These are phyloP conservation scores for Styela clava DNA, from an alignment of 23 tunicate genomes.

Conservation along the genomic window DNA sequence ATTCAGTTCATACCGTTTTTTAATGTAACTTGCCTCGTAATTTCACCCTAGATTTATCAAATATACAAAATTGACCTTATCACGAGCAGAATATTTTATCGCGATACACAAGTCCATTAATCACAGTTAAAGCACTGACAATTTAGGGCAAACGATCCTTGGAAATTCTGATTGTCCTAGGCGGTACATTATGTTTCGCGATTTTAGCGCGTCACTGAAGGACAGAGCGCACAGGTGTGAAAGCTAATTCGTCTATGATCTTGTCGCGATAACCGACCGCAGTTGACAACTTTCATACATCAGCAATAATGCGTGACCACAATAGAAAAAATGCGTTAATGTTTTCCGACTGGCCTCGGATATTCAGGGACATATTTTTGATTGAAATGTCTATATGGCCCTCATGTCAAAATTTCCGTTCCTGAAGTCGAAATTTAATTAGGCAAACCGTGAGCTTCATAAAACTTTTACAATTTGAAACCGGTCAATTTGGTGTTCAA, in stretches of 20 bases:
- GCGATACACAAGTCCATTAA: neutral
- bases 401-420: neutral
- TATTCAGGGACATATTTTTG: no score
- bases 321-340: neutral
- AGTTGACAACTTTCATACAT: constrained; percentile 14
- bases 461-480: no score
- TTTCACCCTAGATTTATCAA: no score
- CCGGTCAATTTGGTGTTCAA: no score
- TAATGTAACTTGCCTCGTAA: no score
- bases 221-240: constrained; percentile 16
- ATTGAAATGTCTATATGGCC: neutral
- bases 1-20: no score
- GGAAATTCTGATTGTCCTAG: neutral
- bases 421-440: no score
- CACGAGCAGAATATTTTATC: neutral
- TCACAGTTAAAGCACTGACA: neutral
- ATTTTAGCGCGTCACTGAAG: neutral
- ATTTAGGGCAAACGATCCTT: neutral
- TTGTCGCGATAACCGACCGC: neutral
- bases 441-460: no score
- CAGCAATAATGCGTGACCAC: constrained; percentile 11
- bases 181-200: neutral
- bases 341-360: neutral
- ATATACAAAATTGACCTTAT: neutral
- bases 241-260: neutral